Conservation (phyloP, 92 coral and sea anemone species). For the Epizoanthus illoricatus region DNA sequence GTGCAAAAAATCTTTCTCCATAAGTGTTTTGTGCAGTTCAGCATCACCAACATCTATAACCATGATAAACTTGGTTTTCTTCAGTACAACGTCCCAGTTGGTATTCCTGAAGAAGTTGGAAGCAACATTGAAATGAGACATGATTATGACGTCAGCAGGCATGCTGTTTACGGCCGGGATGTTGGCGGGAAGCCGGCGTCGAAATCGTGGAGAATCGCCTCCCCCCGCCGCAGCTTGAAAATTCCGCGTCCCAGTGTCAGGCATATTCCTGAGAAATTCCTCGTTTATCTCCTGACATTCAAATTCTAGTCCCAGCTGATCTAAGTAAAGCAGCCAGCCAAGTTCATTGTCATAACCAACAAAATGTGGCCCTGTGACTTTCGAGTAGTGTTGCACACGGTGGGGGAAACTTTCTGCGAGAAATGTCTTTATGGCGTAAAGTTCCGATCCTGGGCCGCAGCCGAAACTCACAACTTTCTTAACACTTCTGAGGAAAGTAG, state of each 20-base stretch:
- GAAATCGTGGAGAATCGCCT: slow-evolving; percentile 15
- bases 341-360: slow-evolving; percentile 35
- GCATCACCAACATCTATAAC: slow-evolving; percentile 13
- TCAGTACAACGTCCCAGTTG: slow-evolving; percentile 27
- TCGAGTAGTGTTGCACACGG: slow-evolving; percentile 14
- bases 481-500: slow-evolving; percentile 33
- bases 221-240: neutral
- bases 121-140: slow-evolving; percentile 27
- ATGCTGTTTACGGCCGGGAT: neutral
- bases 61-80: slow-evolving; percentile 35
- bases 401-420: slow-evolving; percentile 34
- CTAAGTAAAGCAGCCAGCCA: slow-evolving; percentile 25
- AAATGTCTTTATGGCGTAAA: slow-evolving; percentile 25
- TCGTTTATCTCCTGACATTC: slow-evolving; percentile 29
- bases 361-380: slow-evolving; percentile 33
- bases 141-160: slow-evolving; percentile 32
- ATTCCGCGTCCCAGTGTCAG: neutral
- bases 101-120: slow-evolving; percentile 21
- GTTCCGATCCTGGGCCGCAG: slow-evolving; percentile 36
- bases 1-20: slow-evolving; percentile 10
- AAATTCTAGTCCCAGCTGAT: slow-evolving; percentile 31
- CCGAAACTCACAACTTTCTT: slow-evolving; percentile 39
- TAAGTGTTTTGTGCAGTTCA: slow-evolving; percentile 13
- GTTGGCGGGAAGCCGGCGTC: slow-evolving; percentile 30
- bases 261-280: slow-evolving; percentile 13